A percentile compares a stretch with the other conserved stretches of the same genome.
Conservation (phyloP, 2,888 invertebrate species). For the Sussaba pulchella region DNA sequence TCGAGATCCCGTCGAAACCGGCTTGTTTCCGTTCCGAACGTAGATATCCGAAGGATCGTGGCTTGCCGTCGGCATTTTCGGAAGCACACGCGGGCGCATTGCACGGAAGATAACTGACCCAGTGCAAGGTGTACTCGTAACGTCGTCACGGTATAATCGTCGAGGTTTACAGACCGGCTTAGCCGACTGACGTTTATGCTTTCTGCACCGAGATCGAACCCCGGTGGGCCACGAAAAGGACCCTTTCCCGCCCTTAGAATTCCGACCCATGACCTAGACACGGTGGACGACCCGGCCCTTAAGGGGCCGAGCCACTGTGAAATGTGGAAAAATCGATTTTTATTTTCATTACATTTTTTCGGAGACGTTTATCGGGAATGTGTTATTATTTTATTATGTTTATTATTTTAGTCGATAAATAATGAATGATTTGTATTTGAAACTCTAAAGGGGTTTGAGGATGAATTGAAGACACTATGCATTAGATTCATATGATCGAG, state of each 20-base stretch:
- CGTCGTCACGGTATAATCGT: conserved; percentile 43
- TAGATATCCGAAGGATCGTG: conserved; percentile 71
- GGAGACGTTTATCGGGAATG: too few relatives aligned
- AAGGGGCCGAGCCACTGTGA: too few relatives aligned
- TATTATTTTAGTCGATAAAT: too few relatives aligned
- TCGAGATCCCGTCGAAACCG: conserved; percentile 34
- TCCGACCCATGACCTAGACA: not conserved
- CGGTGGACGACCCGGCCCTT: too few relatives aligned
- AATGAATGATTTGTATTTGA: too few relatives aligned
- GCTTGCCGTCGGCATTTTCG: conserved; percentile 30
- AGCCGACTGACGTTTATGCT: conserved; percentile 64
- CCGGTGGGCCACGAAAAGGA: conserved; percentile 51
- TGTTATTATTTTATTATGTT: too few relatives aligned
- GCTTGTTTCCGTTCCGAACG: too few relatives aligned
- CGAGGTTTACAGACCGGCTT: conserved; percentile 45
- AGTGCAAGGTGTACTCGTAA: conserved; percentile 57
- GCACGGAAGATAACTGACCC: conserved; percentile 68
- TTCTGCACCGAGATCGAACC: conserved; percentile 9
- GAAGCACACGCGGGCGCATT: conserved; percentile 7
- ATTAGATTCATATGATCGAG: too few relatives aligned
- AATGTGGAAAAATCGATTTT: too few relatives aligned
- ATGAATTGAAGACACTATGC: too few relatives aligned
- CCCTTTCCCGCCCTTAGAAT: conserved; percentile 9
- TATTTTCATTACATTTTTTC: too few relatives aligned
- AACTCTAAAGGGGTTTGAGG: too few relatives aligned